Base-by-base conservation (phyloP, 2,797 vertebrate species). In the Pantherophis vulpinus region DNA sequence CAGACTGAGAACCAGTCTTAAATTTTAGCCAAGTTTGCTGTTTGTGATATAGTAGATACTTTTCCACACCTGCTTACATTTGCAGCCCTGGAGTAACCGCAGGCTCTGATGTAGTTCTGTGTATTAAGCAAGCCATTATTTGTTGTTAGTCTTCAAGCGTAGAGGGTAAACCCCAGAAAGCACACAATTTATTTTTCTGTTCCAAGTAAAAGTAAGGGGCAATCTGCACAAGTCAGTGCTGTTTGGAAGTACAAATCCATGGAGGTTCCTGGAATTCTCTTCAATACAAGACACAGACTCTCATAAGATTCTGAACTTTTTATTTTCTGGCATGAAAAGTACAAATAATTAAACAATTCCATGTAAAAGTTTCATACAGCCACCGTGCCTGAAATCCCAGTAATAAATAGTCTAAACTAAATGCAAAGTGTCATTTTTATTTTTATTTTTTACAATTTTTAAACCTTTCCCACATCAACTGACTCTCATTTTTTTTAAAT, bases 291-390 rank as follows among this genome's bases (percentile, higher is more conserved):
- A 32, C 11, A 83, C 58, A 37, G 14, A 86, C 90, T 18, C 86
- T 20, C 29, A 9, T 98, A 97, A 98, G 98, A 98, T 99, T 98
- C 98, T 98, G 98, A 99, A 98, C 98, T 97, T 97, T 97, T 97
- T 94, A 93, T 98, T 99, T 99, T 99, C 98, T 98, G 98, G 98
- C 98, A 99, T 99, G 98, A 99, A 99, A 99, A 99, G 98, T 99
- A 99, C 98, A 99, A 99, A 99, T 99, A 99, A 99, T 99, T 98
- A 98, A 99, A 99, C 98, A 99, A 98, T 98, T 98, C 98, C 98
- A 99, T 99, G 98, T 99, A 99, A 99, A 99, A 99, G 98, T 98
- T 97, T 96, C 98, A 98, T 98, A 98, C 98, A 98, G 98, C 98
- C 98, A 98, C 98, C 98, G 97, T 96, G 98, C 98, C 98, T 98